Percentiles rank a stretch among this genome's conserved stretches.
Evolutionary conservation across 2,113 vertebrate species (phyloP).

Genomic region (Ornithorhynchus anatinus): DNA sequence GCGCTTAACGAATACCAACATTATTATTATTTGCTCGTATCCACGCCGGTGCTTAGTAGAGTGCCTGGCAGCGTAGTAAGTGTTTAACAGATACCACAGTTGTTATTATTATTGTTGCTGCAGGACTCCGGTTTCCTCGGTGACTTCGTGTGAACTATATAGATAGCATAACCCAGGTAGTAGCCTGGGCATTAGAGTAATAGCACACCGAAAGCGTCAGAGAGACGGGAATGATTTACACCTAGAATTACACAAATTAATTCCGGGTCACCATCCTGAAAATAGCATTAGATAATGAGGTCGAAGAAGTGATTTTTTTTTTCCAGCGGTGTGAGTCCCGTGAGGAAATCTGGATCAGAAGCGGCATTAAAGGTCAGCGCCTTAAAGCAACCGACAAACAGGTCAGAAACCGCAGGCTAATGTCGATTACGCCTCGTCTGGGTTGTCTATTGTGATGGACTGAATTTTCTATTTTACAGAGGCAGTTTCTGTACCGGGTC

Average conservation of each 20-base stretch:
- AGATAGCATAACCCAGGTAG: not conserved
- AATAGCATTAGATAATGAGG: not conserved
- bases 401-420: not conserved
- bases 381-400: not conserved
- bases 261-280: not conserved
- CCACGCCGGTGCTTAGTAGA: too few species aligned
- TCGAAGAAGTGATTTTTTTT: not conserved
- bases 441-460: not conserved
- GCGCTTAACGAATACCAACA: too few species aligned
- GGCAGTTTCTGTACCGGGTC: not conserved
- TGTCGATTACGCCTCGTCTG: not conserved
- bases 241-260: not conserved
- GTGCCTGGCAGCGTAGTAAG: too few species aligned
- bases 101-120: too few species aligned
- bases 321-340: too few species aligned
- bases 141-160: not conserved
- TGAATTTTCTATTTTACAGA: not conserved
- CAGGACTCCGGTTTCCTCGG: not conserved
- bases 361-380: too few species aligned
- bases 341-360: too few species aligned
- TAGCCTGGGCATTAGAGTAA: not conserved
- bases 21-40: too few species aligned
- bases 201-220: not conserved
- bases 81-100: too few species aligned
- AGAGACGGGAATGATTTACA: not conserved